Conservation (phyloP, 2,797 vertebrate species). For the Apogon talboti region DNA sequence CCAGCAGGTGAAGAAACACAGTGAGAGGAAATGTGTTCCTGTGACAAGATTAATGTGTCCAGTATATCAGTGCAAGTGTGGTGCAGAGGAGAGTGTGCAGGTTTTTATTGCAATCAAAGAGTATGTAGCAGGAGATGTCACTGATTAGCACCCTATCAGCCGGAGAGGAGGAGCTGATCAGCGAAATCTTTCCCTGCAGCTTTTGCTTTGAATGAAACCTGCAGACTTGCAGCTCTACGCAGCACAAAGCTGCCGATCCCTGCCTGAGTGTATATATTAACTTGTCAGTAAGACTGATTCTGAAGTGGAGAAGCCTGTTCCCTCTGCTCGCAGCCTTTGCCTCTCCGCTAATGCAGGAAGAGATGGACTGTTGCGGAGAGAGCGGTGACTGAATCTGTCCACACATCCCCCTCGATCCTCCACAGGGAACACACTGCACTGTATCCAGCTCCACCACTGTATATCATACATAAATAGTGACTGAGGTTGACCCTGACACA, state of each 20-base stretch:
- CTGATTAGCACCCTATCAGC: conserved; percentile 35
- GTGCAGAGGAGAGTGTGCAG: not conserved
- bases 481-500: conserved; percentile 65
- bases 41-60: not conserved
- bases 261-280: conserved; percentile 40
- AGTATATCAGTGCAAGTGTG: not conserved
- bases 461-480: conserved; percentile 53
- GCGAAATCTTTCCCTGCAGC: conserved; percentile 16
- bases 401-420: conserved; percentile 40
- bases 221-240: conserved; percentile 19
- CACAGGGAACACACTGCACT: conserved; percentile 30
- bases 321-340: conserved; percentile 50
- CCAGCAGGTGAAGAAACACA: not conserved
- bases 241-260: conserved; percentile 30
- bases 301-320: conserved; percentile 37
- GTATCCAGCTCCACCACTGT: conserved; percentile 36
- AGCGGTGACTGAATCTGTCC: conserved; percentile 44
- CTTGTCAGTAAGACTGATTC: conserved; percentile 59
- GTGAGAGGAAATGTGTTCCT: not conserved
- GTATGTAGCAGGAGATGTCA: conserved; percentile 10
- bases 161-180: conserved; percentile 25
- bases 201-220: conserved; percentile 25
- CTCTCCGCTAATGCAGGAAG: conserved; percentile 38
- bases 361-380: conserved; percentile 47
- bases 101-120: conserved; percentile 24